A percentile compares a stretch with the other conserved stretches of the same genome.
Conservation (phyloP, 2,113 vertebrate species). For the zebrafish (Danio rerio) region GRCz12tu NC_133192.1:29062001-29062500, state of each 20-base stretch:
- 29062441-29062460: constrained; percentile 58
- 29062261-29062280: not conserved
- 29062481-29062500: constrained; percentile 65
- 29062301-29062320: constrained; percentile 18
- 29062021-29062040: no score
- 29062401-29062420: constrained; percentile 3
- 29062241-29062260: constrained; percentile 47
- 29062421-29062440: not conserved
- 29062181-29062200: not conserved
- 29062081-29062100: no score
- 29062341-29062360: not conserved
- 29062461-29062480: constrained; percentile 69
- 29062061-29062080: no score
- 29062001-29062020: no score
- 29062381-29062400: constrained; percentile 22
- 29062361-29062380: not conserved
- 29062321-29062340: not conserved
- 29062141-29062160: no score
- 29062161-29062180: no score
- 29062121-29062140: no score
- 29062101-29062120: no score
- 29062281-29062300: constrained; percentile 21
- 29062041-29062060: no score
- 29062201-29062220: constrained; percentile 49
- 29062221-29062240: constrained; percentile 60